phyloP scores from a whole-genome alignment of 2,888 invertebrate genomes.

The Caenorhabditis sp. region DNA sequence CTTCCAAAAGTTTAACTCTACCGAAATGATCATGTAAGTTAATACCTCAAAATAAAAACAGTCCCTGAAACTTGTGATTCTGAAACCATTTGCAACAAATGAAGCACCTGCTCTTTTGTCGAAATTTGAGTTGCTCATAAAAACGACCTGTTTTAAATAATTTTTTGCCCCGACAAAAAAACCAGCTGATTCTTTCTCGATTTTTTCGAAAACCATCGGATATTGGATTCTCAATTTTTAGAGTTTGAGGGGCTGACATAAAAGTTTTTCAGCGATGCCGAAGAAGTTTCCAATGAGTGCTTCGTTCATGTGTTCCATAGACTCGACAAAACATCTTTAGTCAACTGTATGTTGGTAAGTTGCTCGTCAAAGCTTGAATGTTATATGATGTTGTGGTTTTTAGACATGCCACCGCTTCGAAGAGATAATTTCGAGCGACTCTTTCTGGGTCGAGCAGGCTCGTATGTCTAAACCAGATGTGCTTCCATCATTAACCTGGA shows the following conservation, averaged over 20 bases:
- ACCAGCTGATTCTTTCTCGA: too few species aligned
- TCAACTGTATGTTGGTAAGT: constrained; percentile 41
- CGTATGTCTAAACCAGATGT: background rate
- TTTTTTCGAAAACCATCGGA: too few species aligned
- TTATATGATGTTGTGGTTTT: background rate
- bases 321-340: constrained; percentile 37
- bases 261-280: constrained; percentile 50
- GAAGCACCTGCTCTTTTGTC: too few species aligned
- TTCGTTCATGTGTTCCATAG: constrained; percentile 41
- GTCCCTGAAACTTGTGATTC: too few species aligned
- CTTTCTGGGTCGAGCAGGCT: constrained; percentile 52
- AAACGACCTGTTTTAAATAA: too few species aligned
- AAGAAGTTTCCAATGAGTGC: constrained; percentile 31
- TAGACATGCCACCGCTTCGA: constrained; percentile 45
- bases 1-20: background rate
- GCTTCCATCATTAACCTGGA: constrained; percentile 46
- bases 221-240: too few species aligned
- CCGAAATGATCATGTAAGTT: constrained; percentile 19
- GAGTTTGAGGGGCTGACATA: too few species aligned
- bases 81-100: too few species aligned
- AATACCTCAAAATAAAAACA: too few species aligned
- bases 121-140: too few species aligned
- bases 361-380: background rate
- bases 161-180: too few species aligned
- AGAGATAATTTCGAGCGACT: constrained; percentile 11